Percentiles rank a stretch among this genome's conserved stretches.
These are phyloP conservation scores for Spongia lamella DNA, from an alignment of 37 sponge, comb jelly and placozoan species.

Conservation along the genomic window DNA sequence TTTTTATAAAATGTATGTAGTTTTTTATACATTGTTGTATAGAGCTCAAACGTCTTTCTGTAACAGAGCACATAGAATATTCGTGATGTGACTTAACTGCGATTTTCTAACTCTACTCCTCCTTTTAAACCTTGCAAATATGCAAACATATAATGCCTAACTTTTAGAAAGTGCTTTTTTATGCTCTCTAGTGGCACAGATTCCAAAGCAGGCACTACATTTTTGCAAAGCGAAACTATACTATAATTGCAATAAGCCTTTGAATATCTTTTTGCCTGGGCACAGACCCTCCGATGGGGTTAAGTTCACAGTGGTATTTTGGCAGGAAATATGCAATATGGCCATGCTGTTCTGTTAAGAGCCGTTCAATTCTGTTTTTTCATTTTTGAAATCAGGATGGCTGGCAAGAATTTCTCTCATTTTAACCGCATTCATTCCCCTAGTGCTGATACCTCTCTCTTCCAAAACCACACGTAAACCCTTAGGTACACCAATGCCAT, in stretches of 20 bases:
- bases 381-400: constrained; percentile 32
- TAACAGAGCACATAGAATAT: no score
- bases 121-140: constrained; percentile 41
- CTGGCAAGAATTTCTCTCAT: constrained; percentile 19
- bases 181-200: constrained; percentile 15
- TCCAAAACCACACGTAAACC: constrained; percentile 10
- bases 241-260: constrained; percentile 33
- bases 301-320: constrained; percentile 47
- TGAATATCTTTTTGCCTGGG: constrained; percentile 11
- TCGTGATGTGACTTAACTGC: no score
- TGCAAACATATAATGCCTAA: constrained; percentile 40
- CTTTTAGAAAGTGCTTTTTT: constrained; percentile 15
- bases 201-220: constrained; percentile 16
- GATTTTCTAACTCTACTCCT: constrained; percentile 36
- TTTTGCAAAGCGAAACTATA: constrained; percentile 3
- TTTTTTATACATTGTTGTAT: no score
- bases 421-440: constrained; percentile 4
- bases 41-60: no score
- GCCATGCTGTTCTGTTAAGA: constrained; percentile 23
- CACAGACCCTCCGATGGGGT: constrained; percentile 43
- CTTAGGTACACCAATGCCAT: constrained; percentile 16
- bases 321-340: constrained; percentile 44
- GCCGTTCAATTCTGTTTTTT: constrained; percentile 8
- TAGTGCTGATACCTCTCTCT: constrained; percentile 17
- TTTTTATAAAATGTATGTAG: no score